A percentile compares a stretch with the other conserved stretches of the same genome.
These are phyloP conservation scores for Cremastinae sp. DNA, from an alignment of 2,888 invertebrate genomes.

Conservation along the genomic window DNA sequence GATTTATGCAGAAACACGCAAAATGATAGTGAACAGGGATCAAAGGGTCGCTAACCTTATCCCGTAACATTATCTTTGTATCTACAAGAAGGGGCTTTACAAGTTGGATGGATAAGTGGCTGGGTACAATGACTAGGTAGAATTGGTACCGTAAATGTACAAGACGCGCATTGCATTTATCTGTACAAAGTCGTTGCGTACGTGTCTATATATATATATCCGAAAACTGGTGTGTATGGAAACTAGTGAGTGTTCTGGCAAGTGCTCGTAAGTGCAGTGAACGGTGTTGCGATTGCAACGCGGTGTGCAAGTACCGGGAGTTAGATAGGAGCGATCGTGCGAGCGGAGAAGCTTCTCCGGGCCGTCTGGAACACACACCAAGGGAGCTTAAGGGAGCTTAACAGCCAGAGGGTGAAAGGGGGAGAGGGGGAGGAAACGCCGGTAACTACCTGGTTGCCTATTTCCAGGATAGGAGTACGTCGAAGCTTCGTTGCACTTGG, in stretches of 20 bases:
- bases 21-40: background rate
- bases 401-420: background rate
- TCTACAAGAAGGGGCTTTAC: background rate
- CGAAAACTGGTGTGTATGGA: too few species aligned
- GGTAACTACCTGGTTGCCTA: slow-evolving; percentile 37
- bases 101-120: slow-evolving; percentile 34
- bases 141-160: slow-evolving; percentile 40
- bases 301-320: slow-evolving; percentile 31
- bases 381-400: slow-evolving; percentile 49
- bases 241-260: slow-evolving; percentile 11
- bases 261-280: slow-evolving; percentile 52
- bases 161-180: slow-evolving; percentile 36
- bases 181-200: background rate
- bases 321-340: slow-evolving; percentile 47
- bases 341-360: slow-evolving; percentile 49
- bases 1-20: background rate
- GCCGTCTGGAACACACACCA: slow-evolving; percentile 48
- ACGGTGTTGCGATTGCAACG: slow-evolving; percentile 39
- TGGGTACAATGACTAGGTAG: slow-evolving; percentile 6
- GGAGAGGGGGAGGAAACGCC: slow-evolving; percentile 30
- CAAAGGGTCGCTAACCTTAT: background rate
- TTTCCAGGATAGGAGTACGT: slow-evolving; percentile 32
- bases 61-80: background rate
- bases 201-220: too few species aligned
- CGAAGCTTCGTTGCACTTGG: slow-evolving; percentile 40